Evolutionary conservation across 2,888 invertebrate genomes (phyloP).

Genomic region (Argyresthia goedartella): DNA sequence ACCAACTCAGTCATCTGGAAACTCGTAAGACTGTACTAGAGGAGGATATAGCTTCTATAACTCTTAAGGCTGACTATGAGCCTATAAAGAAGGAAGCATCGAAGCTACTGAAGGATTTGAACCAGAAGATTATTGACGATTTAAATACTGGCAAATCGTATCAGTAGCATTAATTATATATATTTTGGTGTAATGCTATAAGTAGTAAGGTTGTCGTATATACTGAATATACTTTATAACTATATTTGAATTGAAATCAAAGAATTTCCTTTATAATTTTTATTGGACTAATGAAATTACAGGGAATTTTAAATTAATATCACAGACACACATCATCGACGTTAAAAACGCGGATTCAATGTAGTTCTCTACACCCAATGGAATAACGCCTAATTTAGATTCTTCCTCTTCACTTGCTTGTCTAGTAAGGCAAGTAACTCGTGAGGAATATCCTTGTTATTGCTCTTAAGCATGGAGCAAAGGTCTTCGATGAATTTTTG

Average conservation of each 20-base stretch:
- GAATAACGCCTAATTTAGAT: too few species aligned
- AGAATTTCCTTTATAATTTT: not conserved
- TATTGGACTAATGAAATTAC: not conserved
- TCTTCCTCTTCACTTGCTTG: constrained; percentile 12
- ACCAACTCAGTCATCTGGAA: constrained; percentile 76
- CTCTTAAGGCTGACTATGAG: constrained; percentile 76
- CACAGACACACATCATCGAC: not conserved
- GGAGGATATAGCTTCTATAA: constrained; percentile 77
- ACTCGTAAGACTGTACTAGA: constrained; percentile 76
- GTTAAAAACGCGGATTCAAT: too few species aligned
- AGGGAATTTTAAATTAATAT: constrained; percentile 5
- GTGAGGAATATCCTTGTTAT: constrained; percentile 36
- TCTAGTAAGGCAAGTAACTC: constrained; percentile 31
- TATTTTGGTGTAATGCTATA: too few species aligned
- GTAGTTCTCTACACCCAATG: too few species aligned
- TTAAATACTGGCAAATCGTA: constrained; percentile 44
- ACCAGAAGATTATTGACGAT: constrained; percentile 65
- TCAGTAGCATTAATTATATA: constrained; percentile 14
- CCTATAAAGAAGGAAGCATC: constrained; percentile 73
- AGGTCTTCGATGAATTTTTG: constrained; percentile 46
- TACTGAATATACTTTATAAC: not conserved
- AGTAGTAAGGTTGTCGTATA: not conserved
- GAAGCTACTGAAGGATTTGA: constrained; percentile 65
- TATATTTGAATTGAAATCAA: not conserved
- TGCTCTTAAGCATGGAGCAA: constrained; percentile 37